These are phyloP conservation scores for Cryptoprocta ferox DNA, from an alignment of 2,797 vertebrate genomes.

Conservation along the genomic window DNA sequence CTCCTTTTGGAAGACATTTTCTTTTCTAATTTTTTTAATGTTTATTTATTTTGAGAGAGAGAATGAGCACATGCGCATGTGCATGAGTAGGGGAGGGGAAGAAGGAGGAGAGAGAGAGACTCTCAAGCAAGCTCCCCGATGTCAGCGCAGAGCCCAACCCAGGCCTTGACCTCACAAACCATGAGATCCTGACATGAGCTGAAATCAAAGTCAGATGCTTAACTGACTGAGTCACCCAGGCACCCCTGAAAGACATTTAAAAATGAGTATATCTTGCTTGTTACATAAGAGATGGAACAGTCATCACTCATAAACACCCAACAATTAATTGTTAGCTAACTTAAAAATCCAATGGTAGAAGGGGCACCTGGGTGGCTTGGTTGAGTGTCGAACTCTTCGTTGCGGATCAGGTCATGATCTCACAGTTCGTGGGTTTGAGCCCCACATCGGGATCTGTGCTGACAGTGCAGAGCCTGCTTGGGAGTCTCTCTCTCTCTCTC, in stretches of 20 bases:
- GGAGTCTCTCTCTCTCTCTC: no score
- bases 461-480: no score
- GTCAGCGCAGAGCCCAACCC: not conserved
- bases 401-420: no score
- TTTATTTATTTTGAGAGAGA: not conserved
- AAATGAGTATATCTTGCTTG: not conserved
- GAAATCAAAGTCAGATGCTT: not conserved
- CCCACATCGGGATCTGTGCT: no score
- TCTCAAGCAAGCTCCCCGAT: not conserved
- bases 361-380: no score
- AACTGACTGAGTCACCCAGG: no score
- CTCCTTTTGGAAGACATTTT: not conserved
- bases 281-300: not conserved
- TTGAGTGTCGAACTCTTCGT: no score
- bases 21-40: not conserved
- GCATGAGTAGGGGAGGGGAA: not conserved
- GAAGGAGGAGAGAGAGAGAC: not conserved
- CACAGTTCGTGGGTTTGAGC: no score
- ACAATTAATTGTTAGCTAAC: not conserved
- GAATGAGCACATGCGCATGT: not conserved
- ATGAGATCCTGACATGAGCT: not conserved
- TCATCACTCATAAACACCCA: not conserved
- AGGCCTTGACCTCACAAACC: not conserved
- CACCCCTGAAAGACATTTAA: not conserved
- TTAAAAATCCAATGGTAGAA: not conserved